These are phyloP conservation scores for Andrena dorsata DNA, from an alignment of 2,888 invertebrate genomes.

Conservation along the genomic window DNA sequence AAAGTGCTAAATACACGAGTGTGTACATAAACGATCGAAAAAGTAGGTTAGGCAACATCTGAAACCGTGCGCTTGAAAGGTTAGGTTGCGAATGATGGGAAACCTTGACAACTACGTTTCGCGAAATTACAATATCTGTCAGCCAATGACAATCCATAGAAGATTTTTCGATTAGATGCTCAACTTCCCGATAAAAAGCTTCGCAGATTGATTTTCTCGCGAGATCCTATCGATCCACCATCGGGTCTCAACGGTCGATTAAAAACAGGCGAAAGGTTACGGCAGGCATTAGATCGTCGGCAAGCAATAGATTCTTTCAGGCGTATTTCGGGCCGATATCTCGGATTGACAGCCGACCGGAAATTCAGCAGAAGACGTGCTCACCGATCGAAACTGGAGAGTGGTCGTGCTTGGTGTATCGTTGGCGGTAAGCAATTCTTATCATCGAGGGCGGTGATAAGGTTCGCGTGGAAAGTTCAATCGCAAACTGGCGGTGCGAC, in stretches of 20 bases:
- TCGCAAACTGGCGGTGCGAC: slow-evolving; percentile 22
- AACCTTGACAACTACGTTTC: not conserved
- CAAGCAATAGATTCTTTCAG: slow-evolving; percentile 1
- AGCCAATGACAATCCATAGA: not conserved
- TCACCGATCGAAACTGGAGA: slow-evolving; percentile 52
- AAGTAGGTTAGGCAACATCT: slow-evolving; percentile 34
- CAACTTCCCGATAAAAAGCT: not conserved
- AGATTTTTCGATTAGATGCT: not conserved
- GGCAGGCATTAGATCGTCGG: not conserved
- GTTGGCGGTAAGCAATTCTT: slow-evolving; percentile 28
- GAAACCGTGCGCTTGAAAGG: slow-evolving; percentile 19
- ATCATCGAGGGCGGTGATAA: slow-evolving; percentile 45
- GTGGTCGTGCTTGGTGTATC: slow-evolving; percentile 7
- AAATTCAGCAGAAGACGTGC: slow-evolving; percentile 59
- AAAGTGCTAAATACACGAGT: slow-evolving; percentile 6
- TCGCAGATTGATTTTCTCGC: not conserved
- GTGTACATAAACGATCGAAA: not conserved
- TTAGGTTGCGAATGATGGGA: slow-evolving; percentile 25
- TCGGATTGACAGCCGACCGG: slow-evolving; percentile 53
- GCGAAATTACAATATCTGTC: not conserved
- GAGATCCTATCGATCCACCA: not conserved
- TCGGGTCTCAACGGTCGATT: not conserved
- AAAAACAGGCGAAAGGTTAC: not conserved
- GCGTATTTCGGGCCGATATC: slow-evolving; percentile 8
- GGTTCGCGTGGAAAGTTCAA: not conserved